Conservation (phyloP, 2,797 vertebrate genomes). For the Iguana delicatissima region DNA sequence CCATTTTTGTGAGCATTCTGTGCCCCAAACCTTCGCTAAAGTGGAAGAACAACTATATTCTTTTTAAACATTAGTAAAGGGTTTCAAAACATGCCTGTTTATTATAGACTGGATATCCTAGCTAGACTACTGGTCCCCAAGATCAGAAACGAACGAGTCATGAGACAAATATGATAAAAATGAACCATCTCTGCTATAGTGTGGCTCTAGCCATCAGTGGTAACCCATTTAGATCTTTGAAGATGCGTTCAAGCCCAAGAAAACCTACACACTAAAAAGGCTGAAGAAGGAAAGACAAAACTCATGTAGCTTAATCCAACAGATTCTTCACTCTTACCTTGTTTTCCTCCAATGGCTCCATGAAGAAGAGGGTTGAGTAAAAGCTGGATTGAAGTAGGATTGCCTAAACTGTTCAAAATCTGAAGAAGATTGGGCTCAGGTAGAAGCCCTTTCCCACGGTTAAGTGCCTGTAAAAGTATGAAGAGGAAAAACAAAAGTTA, state of each 20-base stretch:
- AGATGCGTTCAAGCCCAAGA: background rate
- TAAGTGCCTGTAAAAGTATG: conserved; percentile 83
- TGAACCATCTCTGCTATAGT: background rate
- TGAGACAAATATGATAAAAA: background rate
- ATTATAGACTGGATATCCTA: background rate
- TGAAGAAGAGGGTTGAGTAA: conserved; percentile 90
- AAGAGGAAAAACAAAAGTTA: background rate
- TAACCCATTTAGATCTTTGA: background rate
- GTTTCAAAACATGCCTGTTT: background rate
- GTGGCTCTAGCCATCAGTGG: background rate
- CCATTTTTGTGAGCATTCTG: no score
- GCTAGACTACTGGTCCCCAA: background rate
- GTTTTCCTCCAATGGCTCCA: conserved; percentile 80
- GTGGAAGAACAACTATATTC: background rate
- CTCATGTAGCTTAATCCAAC: background rate
- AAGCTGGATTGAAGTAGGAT: conserved; percentile 90
- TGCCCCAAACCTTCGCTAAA: no score
- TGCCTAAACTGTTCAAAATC: conserved; percentile 89
- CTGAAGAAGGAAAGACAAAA: background rate
- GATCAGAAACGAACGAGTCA: background rate
- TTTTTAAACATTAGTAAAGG: background rate
- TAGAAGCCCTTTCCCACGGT: conserved; percentile 93
- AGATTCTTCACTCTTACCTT: conserved; percentile 78
- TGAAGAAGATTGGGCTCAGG: conserved; percentile 92
- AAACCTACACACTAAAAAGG: background rate